Conservation (phyloP, 2,888 invertebrate species). For the Orchestes rusci region DNA sequence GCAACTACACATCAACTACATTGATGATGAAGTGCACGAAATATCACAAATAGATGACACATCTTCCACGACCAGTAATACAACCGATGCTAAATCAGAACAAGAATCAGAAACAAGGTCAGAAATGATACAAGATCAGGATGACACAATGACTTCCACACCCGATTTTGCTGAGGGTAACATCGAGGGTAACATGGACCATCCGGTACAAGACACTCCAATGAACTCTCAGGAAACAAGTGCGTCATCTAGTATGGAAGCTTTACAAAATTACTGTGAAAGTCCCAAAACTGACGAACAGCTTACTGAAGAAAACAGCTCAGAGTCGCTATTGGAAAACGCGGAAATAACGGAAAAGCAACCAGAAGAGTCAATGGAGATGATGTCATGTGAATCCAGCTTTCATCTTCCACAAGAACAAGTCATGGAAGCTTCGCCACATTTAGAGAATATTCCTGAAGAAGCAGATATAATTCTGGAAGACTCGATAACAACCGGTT, state of each 20-base stretch:
- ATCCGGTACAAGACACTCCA: too few relatives aligned
- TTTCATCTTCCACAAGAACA: too few relatives aligned
- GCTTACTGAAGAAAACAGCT: not conserved
- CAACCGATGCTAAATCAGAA: conserved; percentile 28
- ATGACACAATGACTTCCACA: conserved; percentile 29
- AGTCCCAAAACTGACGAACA: conserved; percentile 2
- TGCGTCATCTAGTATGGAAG: conserved; percentile 16
- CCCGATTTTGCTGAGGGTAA: conserved; percentile 28
- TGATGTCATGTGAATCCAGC: not conserved
- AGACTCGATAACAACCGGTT: not conserved
- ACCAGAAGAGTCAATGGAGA: not conserved
- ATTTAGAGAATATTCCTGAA: conserved; percentile 1
- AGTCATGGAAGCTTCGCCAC: not conserved
- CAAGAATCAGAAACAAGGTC: conserved; percentile 12
- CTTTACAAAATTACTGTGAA: not conserved
- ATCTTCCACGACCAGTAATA: conserved; percentile 30
- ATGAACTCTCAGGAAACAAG: conserved; percentile 17
- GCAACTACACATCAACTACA: conserved; percentile 31
- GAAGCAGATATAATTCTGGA: too few relatives aligned
- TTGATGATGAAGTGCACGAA: conserved; percentile 15
- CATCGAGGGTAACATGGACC: too few relatives aligned
- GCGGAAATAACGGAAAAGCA: too few relatives aligned
- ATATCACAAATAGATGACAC: conserved; percentile 30
- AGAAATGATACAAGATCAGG: conserved; percentile 24
- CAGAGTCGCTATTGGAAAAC: not conserved